Percentiles rank a stretch among this genome's conserved stretches.
These are phyloP conservation scores for Heterocephalus glaber DNA, from an alignment of 2,113 vertebrate species.

Conservation along the genomic window DNA sequence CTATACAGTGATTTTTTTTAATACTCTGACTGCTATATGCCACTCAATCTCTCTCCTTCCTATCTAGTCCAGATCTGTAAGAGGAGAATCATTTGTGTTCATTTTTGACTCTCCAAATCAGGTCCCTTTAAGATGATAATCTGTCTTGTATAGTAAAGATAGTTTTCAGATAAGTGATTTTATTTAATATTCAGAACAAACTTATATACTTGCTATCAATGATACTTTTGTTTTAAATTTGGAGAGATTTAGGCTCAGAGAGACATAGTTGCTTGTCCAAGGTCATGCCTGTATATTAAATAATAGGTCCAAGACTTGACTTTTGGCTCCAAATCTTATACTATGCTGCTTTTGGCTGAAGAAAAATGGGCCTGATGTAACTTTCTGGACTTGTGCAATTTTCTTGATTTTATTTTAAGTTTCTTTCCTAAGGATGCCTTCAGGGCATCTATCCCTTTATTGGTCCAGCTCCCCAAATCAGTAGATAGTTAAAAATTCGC, in stretches of 20 bases:
- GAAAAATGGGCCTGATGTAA: neutral
- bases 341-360: neutral
- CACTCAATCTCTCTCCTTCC: neutral
- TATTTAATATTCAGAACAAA: neutral
- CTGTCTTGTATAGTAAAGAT: neutral
- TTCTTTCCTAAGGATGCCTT: slow-evolving; percentile 70
- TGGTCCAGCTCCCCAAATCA: slow-evolving; percentile 49
- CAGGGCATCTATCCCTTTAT: slow-evolving; percentile 48
- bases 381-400: slow-evolving; percentile 24
- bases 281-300: neutral
- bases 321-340: neutral
- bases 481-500: slow-evolving; percentile 41
- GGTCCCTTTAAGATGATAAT: neutral
- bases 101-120: slow-evolving; percentile 1
- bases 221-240: slow-evolving; percentile 50
- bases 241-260: neutral
- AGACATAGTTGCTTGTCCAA: neutral
- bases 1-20: neutral
- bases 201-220: neutral
- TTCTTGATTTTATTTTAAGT: slow-evolving; percentile 68
- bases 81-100: neutral
- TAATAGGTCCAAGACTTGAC: neutral
- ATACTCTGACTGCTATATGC: neutral
- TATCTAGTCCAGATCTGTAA: neutral
- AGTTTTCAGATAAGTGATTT: neutral